Conservation (phyloP, 2,113 vertebrate species). For the Tapirus terrestris region DNA sequence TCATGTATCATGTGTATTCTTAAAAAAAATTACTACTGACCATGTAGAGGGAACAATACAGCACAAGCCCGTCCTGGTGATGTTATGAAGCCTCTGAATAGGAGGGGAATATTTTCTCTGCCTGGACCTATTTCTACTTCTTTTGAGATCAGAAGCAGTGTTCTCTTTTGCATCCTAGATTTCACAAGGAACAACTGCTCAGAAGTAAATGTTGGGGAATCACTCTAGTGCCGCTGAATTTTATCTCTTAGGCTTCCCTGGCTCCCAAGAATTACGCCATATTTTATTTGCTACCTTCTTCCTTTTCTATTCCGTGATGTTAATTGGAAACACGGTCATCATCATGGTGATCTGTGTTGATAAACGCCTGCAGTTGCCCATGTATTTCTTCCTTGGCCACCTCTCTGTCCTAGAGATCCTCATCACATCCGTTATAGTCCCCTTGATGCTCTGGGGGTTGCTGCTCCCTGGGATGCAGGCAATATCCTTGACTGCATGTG, state of each 20-base stretch:
- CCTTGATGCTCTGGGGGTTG: slow-evolving; percentile 8
- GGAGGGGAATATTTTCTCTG: background rate
- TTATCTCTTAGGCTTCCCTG: background rate
- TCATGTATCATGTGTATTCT: background rate
- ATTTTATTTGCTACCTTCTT: background rate
- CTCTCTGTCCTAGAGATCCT: slow-evolving; percentile 51
- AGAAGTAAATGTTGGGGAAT: background rate
- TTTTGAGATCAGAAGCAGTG: background rate
- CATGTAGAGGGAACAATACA: background rate
- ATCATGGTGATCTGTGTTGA: slow-evolving; percentile 37
- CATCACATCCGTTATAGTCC: slow-evolving; percentile 37
- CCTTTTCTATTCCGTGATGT: background rate
- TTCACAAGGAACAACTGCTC: background rate
- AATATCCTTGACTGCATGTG: slow-evolving; percentile 41
- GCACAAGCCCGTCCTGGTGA: background rate
- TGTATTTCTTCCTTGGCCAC: slow-evolving; percentile 67
- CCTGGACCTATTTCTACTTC: background rate
- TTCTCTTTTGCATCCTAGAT: background rate
- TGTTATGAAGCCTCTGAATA: background rate
- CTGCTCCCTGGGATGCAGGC: slow-evolving; percentile 34
- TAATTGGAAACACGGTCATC: slow-evolving; percentile 35
- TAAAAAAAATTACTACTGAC: background rate
- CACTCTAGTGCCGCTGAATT: background rate
- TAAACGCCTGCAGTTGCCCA: slow-evolving; percentile 44
- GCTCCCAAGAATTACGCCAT: background rate